A percentile compares a stretch with the other conserved stretches of the same genome.
Evolutionary conservation across 2,797 vertebrate species (phyloP).

Genomic region (Aphelocoma californica): DNA sequence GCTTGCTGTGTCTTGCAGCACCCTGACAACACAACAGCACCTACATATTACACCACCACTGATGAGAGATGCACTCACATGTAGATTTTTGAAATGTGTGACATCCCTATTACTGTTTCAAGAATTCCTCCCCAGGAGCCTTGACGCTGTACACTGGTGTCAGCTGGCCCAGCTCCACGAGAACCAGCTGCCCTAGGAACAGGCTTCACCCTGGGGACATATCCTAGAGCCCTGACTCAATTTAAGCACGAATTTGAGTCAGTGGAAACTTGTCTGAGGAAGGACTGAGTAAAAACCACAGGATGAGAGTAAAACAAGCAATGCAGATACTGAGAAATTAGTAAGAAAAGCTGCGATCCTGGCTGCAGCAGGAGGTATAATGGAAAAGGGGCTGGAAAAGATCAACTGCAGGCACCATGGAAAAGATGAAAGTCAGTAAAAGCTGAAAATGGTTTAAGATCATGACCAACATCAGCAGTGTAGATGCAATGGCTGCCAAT

Average conservation of each 20-base stretch:
- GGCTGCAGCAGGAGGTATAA: background rate
- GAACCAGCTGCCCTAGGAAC: background rate
- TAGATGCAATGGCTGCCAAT: background rate
- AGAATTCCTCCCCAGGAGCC: background rate
- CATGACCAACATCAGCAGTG: background rate
- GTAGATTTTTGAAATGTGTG: background rate
- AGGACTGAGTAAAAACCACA: constrained; percentile 25
- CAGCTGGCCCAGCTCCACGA: background rate
- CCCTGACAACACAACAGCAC: background rate
- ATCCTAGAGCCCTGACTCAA: constrained; percentile 22
- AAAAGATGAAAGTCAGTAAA: background rate
- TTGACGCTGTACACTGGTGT: background rate
- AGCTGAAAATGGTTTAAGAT: background rate
- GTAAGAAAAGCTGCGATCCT: background rate
- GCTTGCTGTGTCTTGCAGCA: background rate
- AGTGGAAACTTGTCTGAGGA: constrained; percentile 33
- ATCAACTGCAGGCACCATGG: background rate
- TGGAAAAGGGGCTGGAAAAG: background rate
- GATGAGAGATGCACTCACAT: background rate
- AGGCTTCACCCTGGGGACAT: background rate
- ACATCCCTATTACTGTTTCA: background rate
- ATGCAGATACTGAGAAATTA: background rate
- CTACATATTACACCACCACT: background rate
- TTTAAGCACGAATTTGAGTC: background rate
- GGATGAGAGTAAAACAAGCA: constrained; percentile 1